Conservation (phyloP, 2,797 vertebrate genomes). For the Pogoniulus pusillus region DNA sequence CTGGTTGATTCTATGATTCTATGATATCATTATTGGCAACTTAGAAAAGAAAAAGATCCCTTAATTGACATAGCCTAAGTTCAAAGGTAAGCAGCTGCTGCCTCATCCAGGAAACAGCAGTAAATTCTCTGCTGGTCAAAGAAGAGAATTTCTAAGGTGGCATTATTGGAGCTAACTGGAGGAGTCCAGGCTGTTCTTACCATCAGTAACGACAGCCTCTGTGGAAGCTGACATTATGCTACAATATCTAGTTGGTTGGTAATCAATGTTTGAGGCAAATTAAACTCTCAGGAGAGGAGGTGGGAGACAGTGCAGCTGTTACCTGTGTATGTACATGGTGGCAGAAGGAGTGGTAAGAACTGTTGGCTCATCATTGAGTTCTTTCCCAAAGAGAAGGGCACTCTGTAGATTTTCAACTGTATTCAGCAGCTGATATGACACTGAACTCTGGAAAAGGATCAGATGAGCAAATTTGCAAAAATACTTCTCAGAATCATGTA, state of each 20-base stretch:
- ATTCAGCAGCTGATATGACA: slow-evolving; percentile 79
- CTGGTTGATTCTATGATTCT: background rate
- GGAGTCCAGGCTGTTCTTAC: background rate
- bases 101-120: background rate
- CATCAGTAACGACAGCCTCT: background rate
- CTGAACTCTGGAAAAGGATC: slow-evolving; percentile 47
- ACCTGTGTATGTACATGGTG: slow-evolving; percentile 91
- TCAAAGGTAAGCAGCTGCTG: background rate
- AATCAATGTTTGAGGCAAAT: background rate
- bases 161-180: background rate
- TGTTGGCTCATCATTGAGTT: slow-evolving; percentile 76
- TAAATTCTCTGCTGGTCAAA: background rate
- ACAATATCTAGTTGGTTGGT: background rate
- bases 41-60: background rate
- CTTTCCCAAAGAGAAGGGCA: slow-evolving; percentile 82
- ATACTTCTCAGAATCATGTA: background rate
- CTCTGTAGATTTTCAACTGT: slow-evolving; percentile 85
- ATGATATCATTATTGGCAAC: background rate
- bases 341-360: slow-evolving; percentile 81
- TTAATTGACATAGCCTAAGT: background rate
- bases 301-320: background rate
- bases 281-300: background rate
- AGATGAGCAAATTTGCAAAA: background rate
- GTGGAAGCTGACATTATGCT: background rate
- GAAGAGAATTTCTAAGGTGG: background rate